Evolutionary conservation across 2,797 vertebrate genomes (phyloP).

Genomic region (Sebastes itinus): DNA sequence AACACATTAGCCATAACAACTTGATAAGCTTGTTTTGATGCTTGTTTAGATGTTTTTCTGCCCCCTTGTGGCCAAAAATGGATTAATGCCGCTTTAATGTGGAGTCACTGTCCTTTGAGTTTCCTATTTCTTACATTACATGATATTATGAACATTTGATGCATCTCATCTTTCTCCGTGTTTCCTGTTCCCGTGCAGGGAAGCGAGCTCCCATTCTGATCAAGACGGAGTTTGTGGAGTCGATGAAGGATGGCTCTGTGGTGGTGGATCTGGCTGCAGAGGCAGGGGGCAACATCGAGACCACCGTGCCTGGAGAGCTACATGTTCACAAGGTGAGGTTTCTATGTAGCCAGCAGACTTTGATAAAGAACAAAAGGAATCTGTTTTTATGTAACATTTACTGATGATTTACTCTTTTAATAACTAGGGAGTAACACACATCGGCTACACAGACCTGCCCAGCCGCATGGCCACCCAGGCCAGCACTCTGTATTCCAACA

Average conservation of each 20-base stretch:
- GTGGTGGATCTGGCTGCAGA: conserved; percentile 81
- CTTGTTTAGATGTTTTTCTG: background rate
- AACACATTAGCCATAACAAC: background rate
- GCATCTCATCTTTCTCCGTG: background rate
- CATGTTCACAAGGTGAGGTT: conserved; percentile 69
- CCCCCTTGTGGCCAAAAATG: background rate
- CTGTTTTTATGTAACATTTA: background rate
- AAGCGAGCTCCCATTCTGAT: conserved; percentile 76
- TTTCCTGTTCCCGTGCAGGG: conserved; percentile 43
- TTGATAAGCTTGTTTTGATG: background rate
- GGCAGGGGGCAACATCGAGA: conserved; percentile 82
- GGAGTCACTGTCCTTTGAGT: background rate
- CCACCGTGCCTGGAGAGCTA: conserved; percentile 72
- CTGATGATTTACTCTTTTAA: background rate
- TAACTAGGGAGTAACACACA: conserved; percentile 87
- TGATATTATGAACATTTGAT: background rate
- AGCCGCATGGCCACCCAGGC: conserved; percentile 88
- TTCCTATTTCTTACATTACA: background rate
- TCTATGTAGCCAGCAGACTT: background rate
- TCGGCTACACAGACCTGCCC: conserved; percentile 86
- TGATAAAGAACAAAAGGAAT: background rate
- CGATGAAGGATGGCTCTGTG: conserved; percentile 77
- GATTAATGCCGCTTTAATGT: background rate
- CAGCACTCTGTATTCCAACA: conserved; percentile 89
- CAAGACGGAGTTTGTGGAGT: conserved; percentile 76